Evolutionary conservation across 2,797 vertebrate species (phyloP).

Genomic region (Anabacerthia variegaticeps): DNA sequence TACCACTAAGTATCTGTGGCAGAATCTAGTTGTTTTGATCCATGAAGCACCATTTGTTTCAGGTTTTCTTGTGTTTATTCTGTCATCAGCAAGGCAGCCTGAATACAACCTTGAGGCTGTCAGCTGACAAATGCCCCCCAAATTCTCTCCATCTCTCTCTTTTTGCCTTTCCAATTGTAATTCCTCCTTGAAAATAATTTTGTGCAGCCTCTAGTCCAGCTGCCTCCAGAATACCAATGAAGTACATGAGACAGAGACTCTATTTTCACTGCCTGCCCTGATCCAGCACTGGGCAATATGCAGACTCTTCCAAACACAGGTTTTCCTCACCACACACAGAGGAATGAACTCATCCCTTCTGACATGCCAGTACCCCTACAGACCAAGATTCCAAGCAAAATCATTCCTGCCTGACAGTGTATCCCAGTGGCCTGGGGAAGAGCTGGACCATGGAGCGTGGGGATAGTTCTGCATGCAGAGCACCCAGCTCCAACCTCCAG

Average conservation of each 20-base stretch:
- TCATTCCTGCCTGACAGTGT: background rate
- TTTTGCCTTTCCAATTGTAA: constrained; percentile 43
- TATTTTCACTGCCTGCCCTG: background rate
- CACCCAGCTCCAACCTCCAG: background rate
- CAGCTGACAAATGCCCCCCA: constrained; percentile 25
- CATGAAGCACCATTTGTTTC: background rate
- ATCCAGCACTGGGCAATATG: background rate
- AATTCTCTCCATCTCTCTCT: constrained; percentile 21
- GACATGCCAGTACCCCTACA: background rate
- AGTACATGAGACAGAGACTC: background rate
- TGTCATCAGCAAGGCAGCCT: background rate
- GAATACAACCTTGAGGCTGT: background rate
- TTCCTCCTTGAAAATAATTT: constrained; percentile 61
- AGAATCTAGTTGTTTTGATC: background rate
- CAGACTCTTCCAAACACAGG: background rate
- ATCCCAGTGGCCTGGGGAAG: background rate
- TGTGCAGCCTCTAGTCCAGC: constrained; percentile 34
- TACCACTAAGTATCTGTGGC: background rate
- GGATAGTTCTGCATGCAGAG: background rate
- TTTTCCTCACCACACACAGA: background rate
- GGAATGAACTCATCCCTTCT: background rate
- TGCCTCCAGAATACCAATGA: constrained; percentile 59
- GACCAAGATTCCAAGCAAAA: background rate
- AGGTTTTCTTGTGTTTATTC: constrained; percentile 16
- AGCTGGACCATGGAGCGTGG: background rate